Evolutionary conservation across 1,140 invertebrate species (phyloP).

Genomic region (Camponotus floridanus): DNA sequence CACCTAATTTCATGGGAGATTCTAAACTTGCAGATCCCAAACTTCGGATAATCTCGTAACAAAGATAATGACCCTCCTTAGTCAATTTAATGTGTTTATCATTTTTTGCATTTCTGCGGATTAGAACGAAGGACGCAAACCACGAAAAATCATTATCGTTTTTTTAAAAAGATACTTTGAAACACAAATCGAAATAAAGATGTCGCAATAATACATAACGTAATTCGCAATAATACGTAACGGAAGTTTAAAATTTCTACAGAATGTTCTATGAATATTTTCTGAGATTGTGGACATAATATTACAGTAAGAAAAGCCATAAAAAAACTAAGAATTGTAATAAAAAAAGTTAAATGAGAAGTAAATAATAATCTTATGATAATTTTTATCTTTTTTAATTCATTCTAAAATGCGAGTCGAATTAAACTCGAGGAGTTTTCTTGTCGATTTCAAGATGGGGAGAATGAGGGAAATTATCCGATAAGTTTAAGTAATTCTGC

Average conservation of each 20-base stretch:
- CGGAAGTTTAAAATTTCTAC: no score
- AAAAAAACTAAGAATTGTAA: constrained; percentile 7
- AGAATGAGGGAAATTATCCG: neutral
- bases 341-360: neutral
- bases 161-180: neutral
- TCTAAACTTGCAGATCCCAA: constrained; percentile 50
- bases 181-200: neutral
- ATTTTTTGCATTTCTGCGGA: constrained; percentile 6
- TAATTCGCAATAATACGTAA: neutral
- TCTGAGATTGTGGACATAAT: neutral
- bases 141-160: neutral
- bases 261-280: neutral
- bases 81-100: constrained; percentile 41
- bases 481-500: constrained; percentile 6
- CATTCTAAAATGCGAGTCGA: neutral
- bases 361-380: neutral
- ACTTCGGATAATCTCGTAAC: constrained; percentile 41
- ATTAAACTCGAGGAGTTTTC: neutral
- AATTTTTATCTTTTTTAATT: neutral
- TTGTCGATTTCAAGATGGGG: neutral
- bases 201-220: neutral
- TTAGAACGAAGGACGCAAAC: neutral
- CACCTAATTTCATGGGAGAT: constrained; percentile 62
- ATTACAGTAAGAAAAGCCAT: neutral
- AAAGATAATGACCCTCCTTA: constrained; percentile 27